phyloP scores from a whole-genome alignment of 2,888 invertebrate species.

The Nephrotoma appendiculata region DNA sequence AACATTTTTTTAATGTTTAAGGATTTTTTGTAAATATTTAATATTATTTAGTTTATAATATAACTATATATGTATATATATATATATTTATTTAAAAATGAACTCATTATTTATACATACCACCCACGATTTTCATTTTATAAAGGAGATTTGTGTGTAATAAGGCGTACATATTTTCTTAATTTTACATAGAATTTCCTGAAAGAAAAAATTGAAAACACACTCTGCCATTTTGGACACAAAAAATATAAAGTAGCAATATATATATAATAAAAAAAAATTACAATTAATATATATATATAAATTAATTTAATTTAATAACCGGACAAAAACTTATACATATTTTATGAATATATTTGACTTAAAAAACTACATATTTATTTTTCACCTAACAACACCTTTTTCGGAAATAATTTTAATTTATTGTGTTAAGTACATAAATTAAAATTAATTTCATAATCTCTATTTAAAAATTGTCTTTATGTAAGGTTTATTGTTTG shows the following conservation, averaged over 20 bases:
- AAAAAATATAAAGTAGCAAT: background rate
- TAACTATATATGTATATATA: background rate
- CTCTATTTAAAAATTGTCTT: background rate
- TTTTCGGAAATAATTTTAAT: background rate
- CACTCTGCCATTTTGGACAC: background rate
- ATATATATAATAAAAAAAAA: background rate
- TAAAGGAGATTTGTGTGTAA: background rate
- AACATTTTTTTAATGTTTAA: background rate
- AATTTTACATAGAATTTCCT: background rate
- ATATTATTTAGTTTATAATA: background rate
- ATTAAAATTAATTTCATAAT: background rate
- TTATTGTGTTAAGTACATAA: background rate
- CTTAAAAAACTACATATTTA: background rate
- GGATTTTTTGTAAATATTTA: background rate
- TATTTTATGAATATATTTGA: background rate
- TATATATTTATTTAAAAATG: background rate
- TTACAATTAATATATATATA: background rate
- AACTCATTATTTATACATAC: background rate
- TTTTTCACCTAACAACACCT: background rate
- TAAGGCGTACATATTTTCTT: background rate
- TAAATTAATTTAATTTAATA: background rate
- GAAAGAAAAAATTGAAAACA: background rate
- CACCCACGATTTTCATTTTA: background rate
- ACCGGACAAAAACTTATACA: background rate
- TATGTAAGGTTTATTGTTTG: background rate